Evolutionary conservation across 2,113 vertebrate genomes (phyloP), one percentile per base, ranked within the genome.

Genomic region (Polypterus senegalus): DNA sequence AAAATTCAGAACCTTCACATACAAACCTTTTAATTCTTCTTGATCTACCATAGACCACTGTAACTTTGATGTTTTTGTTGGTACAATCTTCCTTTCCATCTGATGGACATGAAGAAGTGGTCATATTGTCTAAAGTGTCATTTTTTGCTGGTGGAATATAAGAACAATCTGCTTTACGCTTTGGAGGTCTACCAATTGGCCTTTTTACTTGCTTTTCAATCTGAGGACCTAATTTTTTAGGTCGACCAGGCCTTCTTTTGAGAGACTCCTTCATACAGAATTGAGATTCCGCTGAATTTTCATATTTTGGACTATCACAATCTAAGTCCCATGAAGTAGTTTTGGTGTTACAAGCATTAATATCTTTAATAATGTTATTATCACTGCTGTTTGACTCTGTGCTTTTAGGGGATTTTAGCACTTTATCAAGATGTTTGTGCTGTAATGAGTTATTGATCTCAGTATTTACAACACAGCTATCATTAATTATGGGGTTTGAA

Each of bases 231-330:
- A 92, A 75, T 78, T 95, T 97, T 78, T 94, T 97, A 61, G 92
- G 92, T 51, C 93, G 86, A 10, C 91, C 91, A n/a, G 89, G 92
- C 65, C 90, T 91, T 73, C 92, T 88, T 85, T 97, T 96, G 64
- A 82, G 80, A n/a, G 65, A 77, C 60, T 78, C 76, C 47, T n/a
- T 8, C 49, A 46, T 59, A 66, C 62, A 71, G 9, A 67, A 67
- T 76, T 83, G 79, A 70, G 67, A 68, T 48, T 61, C 47, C 43
- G 65, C 46, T 66, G 63, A 55, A 11, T 59, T 4, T 1, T n/a
- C 43, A 54, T 54, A 11, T 54, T 54, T 54, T 54, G 11, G 53
- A 54, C 9, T 3, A 3, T 9, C 9, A 54, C 11, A 9, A 54
- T 11, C 5, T 54, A 6, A 9, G 3, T 6, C 53, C 53, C 11